Percentiles rank a stretch among this genome's conserved stretches.
These are phyloP conservation scores for Raja brachyura DNA, from an alignment of 2,113 vertebrate species.

Conservation along the genomic window DNA sequence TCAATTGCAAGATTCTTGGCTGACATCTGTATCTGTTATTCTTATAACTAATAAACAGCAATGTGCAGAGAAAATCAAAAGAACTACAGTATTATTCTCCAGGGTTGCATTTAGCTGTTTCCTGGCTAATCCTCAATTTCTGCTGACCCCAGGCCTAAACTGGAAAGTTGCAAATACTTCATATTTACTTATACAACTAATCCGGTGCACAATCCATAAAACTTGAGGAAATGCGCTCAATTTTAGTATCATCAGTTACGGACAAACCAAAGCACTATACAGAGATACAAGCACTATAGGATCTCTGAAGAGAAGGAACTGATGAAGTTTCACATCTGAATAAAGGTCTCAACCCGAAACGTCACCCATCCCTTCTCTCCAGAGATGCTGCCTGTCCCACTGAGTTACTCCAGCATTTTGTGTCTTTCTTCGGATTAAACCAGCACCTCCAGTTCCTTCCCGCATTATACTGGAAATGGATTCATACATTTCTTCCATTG, in stretches of 20 bases:
- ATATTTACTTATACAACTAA: not conserved
- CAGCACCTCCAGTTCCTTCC: too few relatives aligned
- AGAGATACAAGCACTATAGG: too few relatives aligned
- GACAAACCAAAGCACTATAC: too few relatives aligned
- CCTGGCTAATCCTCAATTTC: not conserved
- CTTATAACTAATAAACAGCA: not conserved
- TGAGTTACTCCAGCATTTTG: too few relatives aligned
- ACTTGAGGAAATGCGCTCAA: not conserved
- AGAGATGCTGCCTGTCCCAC: too few relatives aligned
- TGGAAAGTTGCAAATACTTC: not conserved
- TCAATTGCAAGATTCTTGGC: not conserved
- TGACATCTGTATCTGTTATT: not conserved
- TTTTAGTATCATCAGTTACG: not conserved
- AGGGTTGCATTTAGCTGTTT: not conserved
- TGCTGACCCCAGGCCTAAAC: not conserved
- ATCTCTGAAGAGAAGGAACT: too few relatives aligned
- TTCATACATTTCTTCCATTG: not conserved
- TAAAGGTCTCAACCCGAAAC: too few relatives aligned
- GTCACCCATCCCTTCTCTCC: too few relatives aligned
- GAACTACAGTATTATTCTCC: not conserved
- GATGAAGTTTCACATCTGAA: too few relatives aligned
- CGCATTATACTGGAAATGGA: not conserved
- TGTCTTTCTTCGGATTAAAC: too few relatives aligned
- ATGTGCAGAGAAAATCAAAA: not conserved
- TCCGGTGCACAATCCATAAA: not conserved